A percentile compares a stretch with the other conserved stretches of the same genome.
These are phyloP conservation scores for Rhinolophus ferrumequinum DNA, from an alignment of 2,113 vertebrate species.

Conservation along the genomic window DNA sequence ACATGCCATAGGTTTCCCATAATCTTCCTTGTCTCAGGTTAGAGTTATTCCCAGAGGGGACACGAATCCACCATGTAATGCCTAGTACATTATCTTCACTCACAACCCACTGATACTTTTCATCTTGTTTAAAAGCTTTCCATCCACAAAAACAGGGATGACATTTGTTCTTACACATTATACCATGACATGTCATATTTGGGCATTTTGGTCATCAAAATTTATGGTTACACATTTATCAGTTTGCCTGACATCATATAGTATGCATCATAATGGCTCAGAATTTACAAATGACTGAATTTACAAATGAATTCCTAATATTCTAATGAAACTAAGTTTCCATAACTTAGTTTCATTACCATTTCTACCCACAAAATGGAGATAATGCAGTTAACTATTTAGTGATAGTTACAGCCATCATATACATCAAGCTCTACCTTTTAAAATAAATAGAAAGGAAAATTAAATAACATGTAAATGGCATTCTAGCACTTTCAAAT, in stretches of 20 bases:
- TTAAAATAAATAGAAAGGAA: slow-evolving; percentile 51
- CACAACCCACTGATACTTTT: slow-evolving; percentile 6
- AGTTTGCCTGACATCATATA: slow-evolving; percentile 28
- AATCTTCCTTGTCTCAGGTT: slow-evolving; percentile 30
- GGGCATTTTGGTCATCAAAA: slow-evolving; percentile 13
- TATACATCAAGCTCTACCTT: background rate
- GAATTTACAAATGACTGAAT: background rate
- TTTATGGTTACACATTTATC: background rate
- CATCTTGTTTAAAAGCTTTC: slow-evolving; percentile 35
- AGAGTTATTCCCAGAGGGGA: background rate
- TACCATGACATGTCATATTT: background rate
- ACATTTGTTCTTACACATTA: background rate
- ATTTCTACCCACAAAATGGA: slow-evolving; percentile 38
- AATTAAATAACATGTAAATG: slow-evolving; percentile 40
- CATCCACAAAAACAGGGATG: background rate
- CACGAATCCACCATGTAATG: background rate
- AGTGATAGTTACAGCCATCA: slow-evolving; percentile 46
- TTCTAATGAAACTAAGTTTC: slow-evolving; percentile 33
- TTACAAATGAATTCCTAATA: slow-evolving; percentile 31
- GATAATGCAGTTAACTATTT: slow-evolving; percentile 13
- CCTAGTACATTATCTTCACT: slow-evolving; percentile 42
- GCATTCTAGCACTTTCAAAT: background rate
- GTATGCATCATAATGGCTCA: slow-evolving; percentile 6
- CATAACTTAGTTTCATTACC: slow-evolving; percentile 41
- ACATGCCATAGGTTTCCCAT: background rate